A percentile compares a stretch with the other conserved stretches of the same genome.
phyloP scores from a whole-genome alignment of 2,797 vertebrate genomes.

The Coendou prehensilis region DNA sequence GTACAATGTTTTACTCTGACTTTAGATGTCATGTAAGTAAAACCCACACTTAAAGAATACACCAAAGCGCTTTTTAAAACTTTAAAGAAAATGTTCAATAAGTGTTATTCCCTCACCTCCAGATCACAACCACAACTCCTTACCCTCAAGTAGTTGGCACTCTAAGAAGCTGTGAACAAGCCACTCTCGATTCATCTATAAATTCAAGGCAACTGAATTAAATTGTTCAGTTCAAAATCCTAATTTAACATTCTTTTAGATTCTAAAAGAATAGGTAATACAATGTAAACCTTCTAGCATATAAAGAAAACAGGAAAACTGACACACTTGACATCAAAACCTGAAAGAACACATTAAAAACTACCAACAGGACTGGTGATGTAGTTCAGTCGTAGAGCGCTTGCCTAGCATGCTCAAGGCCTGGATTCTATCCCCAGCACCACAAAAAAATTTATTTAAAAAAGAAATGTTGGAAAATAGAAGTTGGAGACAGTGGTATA shows the following conservation, averaged over 20 bases:
- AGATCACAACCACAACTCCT: background rate
- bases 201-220: background rate
- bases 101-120: background rate
- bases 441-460: background rate
- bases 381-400: background rate
- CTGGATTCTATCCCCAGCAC: background rate
- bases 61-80: background rate
- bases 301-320: background rate
- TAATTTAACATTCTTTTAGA: conserved; percentile 4
- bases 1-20: background rate
- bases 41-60: background rate
- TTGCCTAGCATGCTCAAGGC: background rate
- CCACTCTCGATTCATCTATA: background rate
- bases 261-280: conserved; percentile 7
- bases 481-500: background rate
- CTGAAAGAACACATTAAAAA: conserved; percentile 3
- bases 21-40: conserved; percentile 46
- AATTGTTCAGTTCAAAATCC: background rate
- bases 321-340: conserved; percentile 18
- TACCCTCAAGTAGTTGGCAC: background rate
- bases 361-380: background rate
- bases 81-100: conserved; percentile 14
- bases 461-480: background rate
- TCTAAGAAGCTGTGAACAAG: background rate
- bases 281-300: background rate